These are phyloP conservation scores for Pangasius sanitwongsei DNA, from an alignment of 2,797 vertebrate species.

Conservation along the genomic window DNA sequence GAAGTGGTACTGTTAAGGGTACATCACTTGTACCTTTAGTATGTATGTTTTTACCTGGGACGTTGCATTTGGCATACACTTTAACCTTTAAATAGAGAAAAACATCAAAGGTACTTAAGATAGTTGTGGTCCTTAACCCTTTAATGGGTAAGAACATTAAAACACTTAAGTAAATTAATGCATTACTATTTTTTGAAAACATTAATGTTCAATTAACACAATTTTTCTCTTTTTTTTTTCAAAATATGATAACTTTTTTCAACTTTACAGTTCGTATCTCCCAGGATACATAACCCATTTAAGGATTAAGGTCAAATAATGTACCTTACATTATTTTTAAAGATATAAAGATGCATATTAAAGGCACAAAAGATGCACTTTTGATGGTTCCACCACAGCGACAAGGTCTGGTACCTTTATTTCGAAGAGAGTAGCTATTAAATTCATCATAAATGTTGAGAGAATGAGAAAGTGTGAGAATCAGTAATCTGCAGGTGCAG, in stretches of 20 bases:
- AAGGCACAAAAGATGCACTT: not conserved
- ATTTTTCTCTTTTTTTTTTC: not conserved
- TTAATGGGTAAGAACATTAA: not conserved
- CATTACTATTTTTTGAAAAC: not conserved
- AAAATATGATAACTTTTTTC: not conserved
- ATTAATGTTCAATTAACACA: not conserved
- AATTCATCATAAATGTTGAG: slow-evolving; percentile 1
- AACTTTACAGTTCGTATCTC: not conserved
- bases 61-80: not conserved
- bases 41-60: too few species aligned
- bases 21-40: not conserved
- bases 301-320: not conserved
- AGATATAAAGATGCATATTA: not conserved
- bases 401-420: not conserved
- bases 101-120: not conserved
- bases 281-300: not conserved
- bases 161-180: not conserved
- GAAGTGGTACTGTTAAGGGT: not conserved
- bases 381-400: not conserved
- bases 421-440: not conserved
- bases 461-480: not conserved
- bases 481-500: not conserved
- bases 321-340: not conserved
- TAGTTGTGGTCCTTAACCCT: not conserved
- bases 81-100: not conserved